phyloP scores from a whole-genome alignment of 2,113 vertebrate species.

The Oryzias javanicus region DNA sequence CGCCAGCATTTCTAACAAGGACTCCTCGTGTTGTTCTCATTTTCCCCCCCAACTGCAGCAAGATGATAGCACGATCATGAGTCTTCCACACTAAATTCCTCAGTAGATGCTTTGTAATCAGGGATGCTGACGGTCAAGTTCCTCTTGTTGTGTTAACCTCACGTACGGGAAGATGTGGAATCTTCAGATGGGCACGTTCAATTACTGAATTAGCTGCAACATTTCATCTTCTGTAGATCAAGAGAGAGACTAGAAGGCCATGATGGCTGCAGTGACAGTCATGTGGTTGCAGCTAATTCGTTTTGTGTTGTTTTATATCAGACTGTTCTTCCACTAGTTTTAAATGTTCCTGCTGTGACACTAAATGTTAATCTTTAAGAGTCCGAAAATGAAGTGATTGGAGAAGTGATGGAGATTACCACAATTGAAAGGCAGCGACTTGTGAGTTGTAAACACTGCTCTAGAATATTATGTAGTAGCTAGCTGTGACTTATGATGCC shows the following conservation, averaged over 20 bases:
- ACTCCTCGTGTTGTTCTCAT: conserved; percentile 4
- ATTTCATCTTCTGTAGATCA: not conserved
- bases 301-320: no score
- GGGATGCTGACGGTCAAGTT: conserved; percentile 56
- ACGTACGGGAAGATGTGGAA: conserved; percentile 27
- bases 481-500: no score
- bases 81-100: not conserved
- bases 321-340: no score
- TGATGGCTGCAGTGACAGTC: no score
- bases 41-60: conserved; percentile 27
- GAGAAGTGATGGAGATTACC: no score
- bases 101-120: conserved; percentile 33
- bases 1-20: conserved; percentile 9
- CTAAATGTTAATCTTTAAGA: no score
- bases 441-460: no score
- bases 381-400: no score
- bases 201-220: not conserved
- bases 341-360: no score
- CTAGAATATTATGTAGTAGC: no score
- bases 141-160: conserved; percentile 34
- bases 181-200: conserved; percentile 17
- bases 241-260: not conserved
- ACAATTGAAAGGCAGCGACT: no score
- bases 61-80: conserved; percentile 9
- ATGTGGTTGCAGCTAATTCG: no score